Evolutionary conservation across 2,797 vertebrate species (phyloP).

Genomic region (Diceros bicornis): DNA sequence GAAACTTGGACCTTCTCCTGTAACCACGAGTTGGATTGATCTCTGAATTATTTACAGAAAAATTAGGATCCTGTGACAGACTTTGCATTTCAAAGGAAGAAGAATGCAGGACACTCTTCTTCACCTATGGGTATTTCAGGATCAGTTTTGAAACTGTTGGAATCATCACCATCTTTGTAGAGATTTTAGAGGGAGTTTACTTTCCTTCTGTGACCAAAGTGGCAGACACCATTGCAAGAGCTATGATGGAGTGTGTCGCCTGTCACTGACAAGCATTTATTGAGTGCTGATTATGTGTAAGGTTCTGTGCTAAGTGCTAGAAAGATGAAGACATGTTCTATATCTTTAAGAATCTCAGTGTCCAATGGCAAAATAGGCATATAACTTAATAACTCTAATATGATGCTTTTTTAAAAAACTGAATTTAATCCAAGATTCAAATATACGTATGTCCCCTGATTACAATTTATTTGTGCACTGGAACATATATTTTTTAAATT

Average conservation of each 20-base stretch:
- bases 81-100: slow-evolving; percentile 81
- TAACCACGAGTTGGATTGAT: slow-evolving; percentile 47
- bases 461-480: slow-evolving; percentile 24
- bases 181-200: background rate
- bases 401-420: background rate
- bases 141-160: slow-evolving; percentile 14
- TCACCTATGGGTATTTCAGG: slow-evolving; percentile 70
- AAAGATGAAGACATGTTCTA: background rate
- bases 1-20: slow-evolving; percentile 67
- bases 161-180: background rate
- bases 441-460: background rate
- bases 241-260: background rate
- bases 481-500: slow-evolving; percentile 52
- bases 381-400: slow-evolving; percentile 32
- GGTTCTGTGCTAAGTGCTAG: background rate
- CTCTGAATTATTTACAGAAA: slow-evolving; percentile 88
- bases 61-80: slow-evolving; percentile 79
- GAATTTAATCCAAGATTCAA: slow-evolving; percentile 61
- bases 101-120: background rate
- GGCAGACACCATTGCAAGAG: background rate
- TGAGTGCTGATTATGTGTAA: background rate
- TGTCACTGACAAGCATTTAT: background rate
- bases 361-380: background rate
- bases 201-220: background rate
- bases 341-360: background rate